Conservation (phyloP, 2,113 vertebrate genomes). For the Erythrocercus mccallii region DNA sequence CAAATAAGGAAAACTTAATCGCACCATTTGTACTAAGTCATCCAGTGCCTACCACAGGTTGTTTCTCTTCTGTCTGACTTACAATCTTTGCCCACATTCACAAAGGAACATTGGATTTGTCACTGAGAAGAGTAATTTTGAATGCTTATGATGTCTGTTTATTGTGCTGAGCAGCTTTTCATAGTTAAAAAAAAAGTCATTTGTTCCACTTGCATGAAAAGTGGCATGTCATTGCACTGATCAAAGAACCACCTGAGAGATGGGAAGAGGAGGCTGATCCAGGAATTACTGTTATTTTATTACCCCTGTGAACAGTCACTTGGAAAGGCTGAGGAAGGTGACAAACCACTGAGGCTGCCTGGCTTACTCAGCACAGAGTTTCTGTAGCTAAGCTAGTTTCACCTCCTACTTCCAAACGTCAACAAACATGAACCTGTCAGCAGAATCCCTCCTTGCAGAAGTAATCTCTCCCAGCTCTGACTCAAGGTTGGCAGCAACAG, state of each 20-base stretch:
- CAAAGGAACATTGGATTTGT: background rate
- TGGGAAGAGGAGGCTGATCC: background rate
- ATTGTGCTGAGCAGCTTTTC: background rate
- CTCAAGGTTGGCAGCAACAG: background rate
- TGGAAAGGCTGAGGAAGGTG: background rate
- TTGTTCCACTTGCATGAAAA: background rate
- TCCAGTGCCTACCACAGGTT: background rate
- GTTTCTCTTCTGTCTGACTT: background rate
- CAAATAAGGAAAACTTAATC: background rate
- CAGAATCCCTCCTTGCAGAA: background rate
- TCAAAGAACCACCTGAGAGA: background rate
- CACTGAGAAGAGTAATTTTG: background rate
- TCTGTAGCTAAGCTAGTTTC: constrained; percentile 23
- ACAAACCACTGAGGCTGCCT: background rate
- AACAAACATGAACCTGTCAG: background rate
- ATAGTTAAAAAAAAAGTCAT: fast-evolving
- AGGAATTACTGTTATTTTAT: background rate
- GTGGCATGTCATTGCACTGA: background rate
- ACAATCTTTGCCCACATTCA: background rate
- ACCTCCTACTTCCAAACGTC: background rate
- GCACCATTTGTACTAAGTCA: background rate
- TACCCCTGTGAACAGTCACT: background rate
- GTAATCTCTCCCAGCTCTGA: background rate
- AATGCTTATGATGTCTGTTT: background rate
- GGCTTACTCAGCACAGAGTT: background rate